These are phyloP conservation scores for Darevskia nairensis DNA, from an alignment of 2,797 vertebrate genomes.

Conservation along the genomic window DNA sequence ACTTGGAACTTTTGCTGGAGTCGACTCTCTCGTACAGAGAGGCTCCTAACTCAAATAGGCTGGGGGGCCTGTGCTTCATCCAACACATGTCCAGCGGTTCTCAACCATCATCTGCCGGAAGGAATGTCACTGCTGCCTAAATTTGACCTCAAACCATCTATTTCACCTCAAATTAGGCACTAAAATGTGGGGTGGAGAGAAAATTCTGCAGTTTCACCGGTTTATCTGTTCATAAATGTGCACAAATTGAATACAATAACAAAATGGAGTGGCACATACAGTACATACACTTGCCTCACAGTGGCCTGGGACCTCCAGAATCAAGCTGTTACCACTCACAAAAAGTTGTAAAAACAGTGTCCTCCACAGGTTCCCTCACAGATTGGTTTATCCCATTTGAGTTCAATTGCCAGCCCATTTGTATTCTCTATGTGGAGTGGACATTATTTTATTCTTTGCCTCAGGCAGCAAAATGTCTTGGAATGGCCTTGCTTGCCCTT, in stretches of 20 bases:
- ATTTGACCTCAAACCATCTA: neutral
- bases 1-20: conserved; percentile 31
- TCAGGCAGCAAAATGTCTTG: neutral
- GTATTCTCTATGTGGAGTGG: neutral
- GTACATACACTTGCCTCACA: neutral
- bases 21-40: neutral
- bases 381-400: neutral
- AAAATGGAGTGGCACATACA: neutral
- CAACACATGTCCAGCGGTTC: neutral
- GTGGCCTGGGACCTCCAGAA: neutral
- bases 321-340: neutral
- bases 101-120: neutral
- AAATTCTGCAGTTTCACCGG: neutral
- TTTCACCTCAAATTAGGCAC: neutral
- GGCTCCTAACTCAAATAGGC: neutral
- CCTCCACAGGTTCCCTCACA: neutral
- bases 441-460: neutral
- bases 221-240: neutral
- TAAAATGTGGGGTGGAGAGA: neutral
- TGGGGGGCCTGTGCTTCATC: neutral
- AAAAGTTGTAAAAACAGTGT: neutral
- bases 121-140: neutral
- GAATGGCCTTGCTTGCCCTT: neutral
- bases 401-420: neutral
- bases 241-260: neutral